Conservation (phyloP, 2,888 invertebrate genomes). For the Tinea pellionella region DNA sequence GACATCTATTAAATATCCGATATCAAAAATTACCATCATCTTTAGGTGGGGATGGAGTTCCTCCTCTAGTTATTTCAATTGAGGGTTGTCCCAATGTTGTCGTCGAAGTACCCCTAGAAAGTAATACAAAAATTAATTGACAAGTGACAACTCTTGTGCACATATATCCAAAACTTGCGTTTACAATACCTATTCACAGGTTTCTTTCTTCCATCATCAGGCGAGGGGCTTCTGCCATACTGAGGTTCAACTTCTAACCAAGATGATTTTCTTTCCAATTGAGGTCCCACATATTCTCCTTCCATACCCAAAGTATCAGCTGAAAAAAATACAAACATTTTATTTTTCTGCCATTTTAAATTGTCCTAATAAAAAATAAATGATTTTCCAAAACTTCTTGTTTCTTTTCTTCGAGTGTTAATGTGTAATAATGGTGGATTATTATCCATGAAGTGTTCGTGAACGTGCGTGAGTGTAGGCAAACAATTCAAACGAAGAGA, state of each 20-base stretch:
- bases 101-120: conserved; percentile 52
- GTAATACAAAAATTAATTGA: background rate
- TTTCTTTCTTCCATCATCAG: conserved; percentile 52
- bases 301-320: conserved; percentile 87
- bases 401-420: no score
- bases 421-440: no score
- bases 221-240: conserved; percentile 39
- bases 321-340: conserved; percentile 32
- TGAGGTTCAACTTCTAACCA: conserved; percentile 56
- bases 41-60: conserved; percentile 44
- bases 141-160: background rate
- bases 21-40: conserved; percentile 34
- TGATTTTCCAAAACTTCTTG: no score
- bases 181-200: conserved; percentile 42
- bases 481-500: no score
- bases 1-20: no score
- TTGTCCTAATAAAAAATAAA: no score
- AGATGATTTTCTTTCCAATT: conserved; percentile 54
- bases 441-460: no score
- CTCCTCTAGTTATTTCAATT: conserved; percentile 48
- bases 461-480: no score
- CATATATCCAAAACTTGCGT: background rate
- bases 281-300: conserved; percentile 62
- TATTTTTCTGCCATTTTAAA: no score
- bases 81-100: conserved; percentile 39